phyloP scores from a whole-genome alignment of 2,113 vertebrate genomes.

The Lophotis ruficrista region DNA sequence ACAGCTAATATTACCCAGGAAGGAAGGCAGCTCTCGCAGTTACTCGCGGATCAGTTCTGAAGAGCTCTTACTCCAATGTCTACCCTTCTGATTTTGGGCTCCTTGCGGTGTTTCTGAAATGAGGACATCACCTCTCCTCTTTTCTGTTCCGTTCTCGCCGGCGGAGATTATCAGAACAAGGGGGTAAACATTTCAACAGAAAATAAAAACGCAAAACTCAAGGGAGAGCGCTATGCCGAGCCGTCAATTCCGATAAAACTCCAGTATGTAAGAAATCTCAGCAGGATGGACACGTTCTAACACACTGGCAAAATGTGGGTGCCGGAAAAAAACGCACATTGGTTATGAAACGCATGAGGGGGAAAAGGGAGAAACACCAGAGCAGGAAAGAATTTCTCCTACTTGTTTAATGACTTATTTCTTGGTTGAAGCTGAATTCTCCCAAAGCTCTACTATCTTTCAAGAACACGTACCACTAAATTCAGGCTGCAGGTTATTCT shows the following conservation, averaged over 20 bases:
- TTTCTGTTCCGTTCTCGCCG: background rate
- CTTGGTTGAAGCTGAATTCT: background rate
- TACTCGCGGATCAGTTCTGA: background rate
- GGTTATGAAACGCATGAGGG: background rate
- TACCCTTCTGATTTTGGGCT: background rate
- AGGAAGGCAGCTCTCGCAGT: background rate
- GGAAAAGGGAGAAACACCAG: background rate
- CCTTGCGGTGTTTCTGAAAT: background rate
- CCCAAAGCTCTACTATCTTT: background rate
- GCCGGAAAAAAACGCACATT: background rate
- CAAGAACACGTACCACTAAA: background rate
- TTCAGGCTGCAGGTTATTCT: background rate
- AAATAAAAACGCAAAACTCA: conserved; percentile 35
- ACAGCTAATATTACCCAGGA: background rate
- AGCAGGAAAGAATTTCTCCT: background rate
- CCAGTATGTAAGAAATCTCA: background rate
- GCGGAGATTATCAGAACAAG: conserved; percentile 15
- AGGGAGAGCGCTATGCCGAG: background rate
- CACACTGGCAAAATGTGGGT: background rate
- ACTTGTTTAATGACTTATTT: background rate
- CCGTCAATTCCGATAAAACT: conserved; percentile 64
- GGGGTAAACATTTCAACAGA: conserved; percentile 35
- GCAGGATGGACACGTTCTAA: background rate
- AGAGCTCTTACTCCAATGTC: background rate
- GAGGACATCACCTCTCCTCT: background rate